A percentile compares a stretch with the other conserved stretches of the same genome.
Evolutionary conservation across 2,113 vertebrate species (phyloP).

Genomic region (Anser cygnoides): DNA sequence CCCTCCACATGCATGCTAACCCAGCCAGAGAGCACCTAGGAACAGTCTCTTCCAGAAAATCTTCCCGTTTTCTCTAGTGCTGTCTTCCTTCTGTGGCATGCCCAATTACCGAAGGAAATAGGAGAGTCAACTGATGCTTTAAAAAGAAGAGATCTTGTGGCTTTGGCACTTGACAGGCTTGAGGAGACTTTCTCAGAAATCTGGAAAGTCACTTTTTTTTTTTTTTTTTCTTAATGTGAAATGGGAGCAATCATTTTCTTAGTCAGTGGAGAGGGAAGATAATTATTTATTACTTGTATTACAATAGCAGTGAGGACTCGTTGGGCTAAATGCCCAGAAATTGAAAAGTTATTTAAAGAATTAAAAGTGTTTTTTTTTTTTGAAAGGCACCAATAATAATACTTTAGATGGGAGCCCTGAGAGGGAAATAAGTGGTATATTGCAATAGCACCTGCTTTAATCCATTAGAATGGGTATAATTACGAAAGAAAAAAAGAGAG

Average conservation of each 20-base stretch:
- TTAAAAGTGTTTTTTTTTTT: background rate
- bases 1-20: background rate
- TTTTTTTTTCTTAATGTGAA: background rate
- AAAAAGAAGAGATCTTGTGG: background rate
- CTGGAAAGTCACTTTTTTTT: background rate
- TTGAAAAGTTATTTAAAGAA: slow-evolving; percentile 32
- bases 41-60: background rate
- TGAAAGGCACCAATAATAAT: background rate
- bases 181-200: background rate
- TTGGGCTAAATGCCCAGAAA: slow-evolving; percentile 54
- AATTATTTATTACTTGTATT: slow-evolving; percentile 55
- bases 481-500: background rate
- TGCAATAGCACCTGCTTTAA: slow-evolving; percentile 14
- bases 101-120: background rate
- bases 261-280: background rate
- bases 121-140: background rate
- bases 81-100: background rate
- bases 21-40: background rate
- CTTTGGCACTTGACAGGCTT: background rate
- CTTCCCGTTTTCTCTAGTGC: background rate
- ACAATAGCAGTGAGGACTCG: slow-evolving; percentile 10
- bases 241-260: background rate
- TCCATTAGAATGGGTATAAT: background rate
- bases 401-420: background rate
- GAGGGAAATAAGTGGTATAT: background rate